Percentiles rank a stretch among this genome's conserved stretches.
Conservation (phyloP, 2,888 invertebrate genomes). For the Trilocha varians region DNA sequence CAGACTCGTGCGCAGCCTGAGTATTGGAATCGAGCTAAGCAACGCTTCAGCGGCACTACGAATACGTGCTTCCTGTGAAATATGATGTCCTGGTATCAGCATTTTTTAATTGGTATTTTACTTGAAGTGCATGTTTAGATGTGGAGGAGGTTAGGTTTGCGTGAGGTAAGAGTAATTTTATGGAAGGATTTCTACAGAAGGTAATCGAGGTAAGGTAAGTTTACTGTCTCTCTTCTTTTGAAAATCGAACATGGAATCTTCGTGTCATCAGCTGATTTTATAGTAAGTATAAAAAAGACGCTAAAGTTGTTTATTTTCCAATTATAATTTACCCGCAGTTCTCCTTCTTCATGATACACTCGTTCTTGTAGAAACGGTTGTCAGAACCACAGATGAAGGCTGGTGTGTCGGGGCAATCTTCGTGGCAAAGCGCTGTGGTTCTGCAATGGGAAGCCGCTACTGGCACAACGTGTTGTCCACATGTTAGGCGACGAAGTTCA, state of each 20-base stretch:
- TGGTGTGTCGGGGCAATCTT: constrained; percentile 80
- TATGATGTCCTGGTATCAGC: constrained; percentile 14
- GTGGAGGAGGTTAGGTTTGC: too few species aligned
- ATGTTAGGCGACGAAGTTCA: constrained; percentile 86
- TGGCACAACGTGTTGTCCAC: constrained; percentile 88
- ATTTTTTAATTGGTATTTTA: background rate
- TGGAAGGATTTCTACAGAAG: too few species aligned
- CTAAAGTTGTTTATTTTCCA: too few species aligned
- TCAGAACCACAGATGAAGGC: constrained; percentile 92
- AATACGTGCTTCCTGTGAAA: constrained; percentile 86
- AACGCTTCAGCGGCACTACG: constrained; percentile 91
- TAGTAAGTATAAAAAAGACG: too few species aligned
- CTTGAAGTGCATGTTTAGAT: too few species aligned
- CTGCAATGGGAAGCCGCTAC: constrained; percentile 89
- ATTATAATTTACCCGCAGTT: constrained; percentile 82
- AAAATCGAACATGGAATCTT: too few species aligned
- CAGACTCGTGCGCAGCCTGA: constrained; percentile 91
- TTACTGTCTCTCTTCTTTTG: too few species aligned
- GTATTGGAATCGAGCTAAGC: constrained; percentile 88
- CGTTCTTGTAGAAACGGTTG: constrained; percentile 90
- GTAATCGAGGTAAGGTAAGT: too few species aligned
- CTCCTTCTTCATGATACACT: constrained; percentile 92
- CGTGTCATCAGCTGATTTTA: too few species aligned
- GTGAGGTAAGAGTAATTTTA: too few species aligned
- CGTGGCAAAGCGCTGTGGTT: constrained; percentile 86